Evolutionary conservation across 2,113 vertebrate genomes (phyloP).

Genomic region (Salvelinus fontinalis): DNA sequence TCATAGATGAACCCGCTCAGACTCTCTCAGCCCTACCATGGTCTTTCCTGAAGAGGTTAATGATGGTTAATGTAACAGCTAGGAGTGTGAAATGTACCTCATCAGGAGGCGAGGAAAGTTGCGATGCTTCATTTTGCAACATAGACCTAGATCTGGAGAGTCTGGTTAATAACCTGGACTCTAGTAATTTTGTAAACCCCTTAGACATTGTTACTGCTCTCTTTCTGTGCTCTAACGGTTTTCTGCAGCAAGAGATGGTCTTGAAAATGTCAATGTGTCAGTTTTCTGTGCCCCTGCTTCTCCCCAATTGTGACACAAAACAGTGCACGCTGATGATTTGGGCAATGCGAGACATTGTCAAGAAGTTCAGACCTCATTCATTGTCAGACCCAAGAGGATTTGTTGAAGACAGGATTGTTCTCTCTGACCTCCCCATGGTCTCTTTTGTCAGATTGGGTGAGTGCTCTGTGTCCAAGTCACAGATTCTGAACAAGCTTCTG

Average conservation of each 20-base stretch:
- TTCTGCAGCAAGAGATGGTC: conserved; percentile 71
- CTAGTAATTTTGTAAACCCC: conserved; percentile 52
- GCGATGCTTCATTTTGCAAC: background rate
- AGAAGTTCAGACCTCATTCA: conserved; percentile 53
- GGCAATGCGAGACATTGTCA: conserved; percentile 72
- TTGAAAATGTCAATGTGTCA: conserved; percentile 77
- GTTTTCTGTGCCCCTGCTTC: conserved; percentile 78
- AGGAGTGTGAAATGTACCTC: conserved; percentile 38
- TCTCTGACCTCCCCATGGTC: conserved; percentile 56
- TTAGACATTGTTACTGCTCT: conserved; percentile 76
- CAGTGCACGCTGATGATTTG: conserved; percentile 71
- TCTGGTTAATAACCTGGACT: background rate
- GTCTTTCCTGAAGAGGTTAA: conserved; percentile 63
- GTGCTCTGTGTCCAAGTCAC: conserved; percentile 78
- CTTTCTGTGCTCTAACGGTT: conserved; percentile 74
- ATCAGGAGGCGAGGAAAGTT: background rate
- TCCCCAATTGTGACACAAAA: conserved; percentile 66
- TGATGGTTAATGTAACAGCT: conserved; percentile 66
- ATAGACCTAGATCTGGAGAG: background rate
- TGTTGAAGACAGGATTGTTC: conserved; percentile 58
- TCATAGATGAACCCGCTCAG: conserved; percentile 43
- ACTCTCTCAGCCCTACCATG: conserved; percentile 50
- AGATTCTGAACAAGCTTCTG: conserved; percentile 74
- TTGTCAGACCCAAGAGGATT: conserved; percentile 49
- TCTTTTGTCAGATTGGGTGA: conserved; percentile 78